Base-by-base conservation (phyloP, 2,888 invertebrate species). In the Ptychoptera contaminata region DNA sequence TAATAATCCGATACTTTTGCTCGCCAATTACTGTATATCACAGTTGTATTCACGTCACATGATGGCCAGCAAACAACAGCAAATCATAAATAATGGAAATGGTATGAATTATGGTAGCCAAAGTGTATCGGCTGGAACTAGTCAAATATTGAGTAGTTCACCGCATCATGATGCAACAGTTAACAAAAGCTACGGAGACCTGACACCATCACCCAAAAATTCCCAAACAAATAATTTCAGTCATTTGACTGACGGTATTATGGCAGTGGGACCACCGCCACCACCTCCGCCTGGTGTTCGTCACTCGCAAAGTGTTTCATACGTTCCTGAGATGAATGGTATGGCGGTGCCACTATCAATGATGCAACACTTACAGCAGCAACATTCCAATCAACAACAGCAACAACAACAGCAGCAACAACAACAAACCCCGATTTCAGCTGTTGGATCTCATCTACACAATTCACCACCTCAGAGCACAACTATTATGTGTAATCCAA, bases 11-110 rank as follows among this genome's bases (percentile, higher is more conserved):
- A 73, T 81, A 37, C 65, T 82, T 50, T 74, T 82, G 56, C 68
- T 83, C 48, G 80, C 80, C 44, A 83, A 83, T 59, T 82, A 82
- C 58, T 83, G 82, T 62, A 77, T 80, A 72, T 78, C 79, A 14
- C 80, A 79, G 58, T 60, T 82, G 48, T 79, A 78, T 60, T 75
- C 77, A 46, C 70, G 79, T 38, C 76, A 77, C 56, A 70, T 77
- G 30, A 60, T 77, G 16, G 52, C 56, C 14, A 51, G 54, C 16
- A 59, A 58, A 41, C 58, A 59, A 16, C 54, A 57, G n/a, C 73
- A 73, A 52, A 67, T 70, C 37, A 57, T 69, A 50, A 66, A 68
- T 43, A 76, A 73, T 57, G 74, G 74, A 30, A 52, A 48, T 36
- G 46, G 35, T 38, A 45, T 37, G 37, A 59, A 61, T 42, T 60